Conservation (phyloP, 2,797 vertebrate genomes). For the Antrozous pallidus region DNA sequence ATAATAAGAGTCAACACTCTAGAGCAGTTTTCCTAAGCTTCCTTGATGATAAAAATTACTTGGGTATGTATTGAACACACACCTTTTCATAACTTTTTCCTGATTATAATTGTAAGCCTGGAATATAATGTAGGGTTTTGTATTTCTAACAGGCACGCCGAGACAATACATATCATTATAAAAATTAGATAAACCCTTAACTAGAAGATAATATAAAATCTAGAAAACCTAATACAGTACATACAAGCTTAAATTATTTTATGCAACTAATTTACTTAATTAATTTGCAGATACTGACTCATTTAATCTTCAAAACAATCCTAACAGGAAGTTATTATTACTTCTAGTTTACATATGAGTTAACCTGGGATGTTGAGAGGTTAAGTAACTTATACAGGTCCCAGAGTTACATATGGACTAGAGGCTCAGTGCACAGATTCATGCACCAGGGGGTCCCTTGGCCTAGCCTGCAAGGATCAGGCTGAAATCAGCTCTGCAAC, state of each 20-base stretch:
- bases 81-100: neutral
- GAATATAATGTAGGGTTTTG: neutral
- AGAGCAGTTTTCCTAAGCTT: neutral
- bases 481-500: too few species aligned
- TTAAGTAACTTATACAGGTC: neutral
- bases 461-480: too few species aligned
- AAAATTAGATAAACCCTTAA: neutral
- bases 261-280: neutral
- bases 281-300: neutral
- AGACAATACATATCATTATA: neutral
- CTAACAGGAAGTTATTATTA: neutral
- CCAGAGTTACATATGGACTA: neutral
- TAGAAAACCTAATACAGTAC: neutral
- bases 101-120: neutral
- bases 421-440: too few species aligned
- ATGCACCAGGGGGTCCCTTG: too few species aligned
- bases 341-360: neutral
- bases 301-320: neutral
- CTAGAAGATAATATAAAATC: neutral
- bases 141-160: neutral
- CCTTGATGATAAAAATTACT: neutral
- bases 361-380: neutral
- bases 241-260: neutral
- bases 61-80: neutral
- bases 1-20: neutral